Base-by-base conservation (phyloP, 2,113 vertebrate species). In the Carassius auratus region DNA sequence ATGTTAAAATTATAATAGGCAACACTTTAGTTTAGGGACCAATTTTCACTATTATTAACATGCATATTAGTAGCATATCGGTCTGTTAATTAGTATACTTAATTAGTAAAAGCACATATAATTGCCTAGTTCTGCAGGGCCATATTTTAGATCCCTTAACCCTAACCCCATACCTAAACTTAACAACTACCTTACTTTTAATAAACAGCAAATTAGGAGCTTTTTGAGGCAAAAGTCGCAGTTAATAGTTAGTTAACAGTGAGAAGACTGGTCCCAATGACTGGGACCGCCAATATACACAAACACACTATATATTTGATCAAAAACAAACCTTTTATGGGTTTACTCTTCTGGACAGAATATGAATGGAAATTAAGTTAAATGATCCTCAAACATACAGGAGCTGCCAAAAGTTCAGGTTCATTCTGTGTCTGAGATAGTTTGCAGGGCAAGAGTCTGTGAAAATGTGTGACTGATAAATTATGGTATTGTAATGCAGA, bases 401-500 rank as follows among this genome's bases (percentile, higher is more conserved):
- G 50, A 19, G 68, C 33, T 21, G 33, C 68, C 8, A 69, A 33
- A 38, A 19, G 33, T 38, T 71, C 6, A 36, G 66, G 4, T 17
- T 12, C 36, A 5, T 3, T 73, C 19, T 73, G 17, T 12, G 36
- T 21, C 19, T 13, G 9, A 38, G 68, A 69, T 17, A 36, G 30
- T 69, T 69, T 69, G 66, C 66, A 69, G 66, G 38, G 68, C 33
- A 10, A 71, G 68, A 71, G 68, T 38, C 33, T 38, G 68, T 71
- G 68, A 42, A 71, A 42, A 42, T 71, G 68, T 42, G 36, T 71
- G 68, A 71, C 36, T 38, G 68, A 73, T 42, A 42, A 42, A 73
- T 73, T 73, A 73, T 73, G 69, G 69, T 36, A 73, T 42, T n/a
- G 69, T 73, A 42, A 73, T 73, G 36, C 69, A 42, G 17, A 73